These are phyloP conservation scores for Chionomys nivalis DNA, from an alignment of 2,113 vertebrate species.

Conservation along the genomic window DNA sequence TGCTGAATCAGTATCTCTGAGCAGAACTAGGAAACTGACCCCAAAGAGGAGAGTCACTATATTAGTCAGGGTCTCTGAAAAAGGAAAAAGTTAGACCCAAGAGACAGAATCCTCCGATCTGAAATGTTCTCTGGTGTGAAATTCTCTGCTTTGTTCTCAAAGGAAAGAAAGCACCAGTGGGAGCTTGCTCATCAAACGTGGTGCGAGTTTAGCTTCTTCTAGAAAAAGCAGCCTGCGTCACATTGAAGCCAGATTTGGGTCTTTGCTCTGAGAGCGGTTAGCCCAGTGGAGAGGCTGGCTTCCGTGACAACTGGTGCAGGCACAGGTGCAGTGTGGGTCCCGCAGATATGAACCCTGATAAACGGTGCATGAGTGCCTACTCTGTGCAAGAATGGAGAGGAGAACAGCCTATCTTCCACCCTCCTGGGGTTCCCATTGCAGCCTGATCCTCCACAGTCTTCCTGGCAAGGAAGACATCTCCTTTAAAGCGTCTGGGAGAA, in stretches of 20 bases:
- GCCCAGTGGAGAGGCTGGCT: background rate
- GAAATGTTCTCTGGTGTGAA: slow-evolving; percentile 2
- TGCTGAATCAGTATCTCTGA: slow-evolving; percentile 48
- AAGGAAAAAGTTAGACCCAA: background rate
- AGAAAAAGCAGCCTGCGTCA: background rate
- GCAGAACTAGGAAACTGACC: slow-evolving; percentile 48
- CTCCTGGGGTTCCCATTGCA: background rate
- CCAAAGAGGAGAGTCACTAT: background rate
- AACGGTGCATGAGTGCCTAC: background rate
- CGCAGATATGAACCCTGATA: slow-evolving; percentile 36
- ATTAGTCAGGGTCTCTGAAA: slow-evolving; percentile 19
- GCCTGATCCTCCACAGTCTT: background rate
- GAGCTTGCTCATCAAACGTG: background rate
- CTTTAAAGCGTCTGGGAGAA: background rate
- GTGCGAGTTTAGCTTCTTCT: background rate
- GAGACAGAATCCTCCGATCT: slow-evolving; percentile 18
- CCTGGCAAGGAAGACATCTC: background rate
- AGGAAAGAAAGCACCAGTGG: background rate
- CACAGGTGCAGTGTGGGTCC: background rate
- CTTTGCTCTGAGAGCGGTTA: background rate
- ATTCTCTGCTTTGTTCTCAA: background rate
- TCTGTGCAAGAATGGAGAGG: slow-evolving; percentile 17
- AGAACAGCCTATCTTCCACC: background rate
- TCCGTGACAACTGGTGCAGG: background rate
- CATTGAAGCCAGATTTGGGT: background rate